phyloP scores from a whole-genome alignment of 1,140 invertebrate species.

The Leptopilina boulardi region DNA sequence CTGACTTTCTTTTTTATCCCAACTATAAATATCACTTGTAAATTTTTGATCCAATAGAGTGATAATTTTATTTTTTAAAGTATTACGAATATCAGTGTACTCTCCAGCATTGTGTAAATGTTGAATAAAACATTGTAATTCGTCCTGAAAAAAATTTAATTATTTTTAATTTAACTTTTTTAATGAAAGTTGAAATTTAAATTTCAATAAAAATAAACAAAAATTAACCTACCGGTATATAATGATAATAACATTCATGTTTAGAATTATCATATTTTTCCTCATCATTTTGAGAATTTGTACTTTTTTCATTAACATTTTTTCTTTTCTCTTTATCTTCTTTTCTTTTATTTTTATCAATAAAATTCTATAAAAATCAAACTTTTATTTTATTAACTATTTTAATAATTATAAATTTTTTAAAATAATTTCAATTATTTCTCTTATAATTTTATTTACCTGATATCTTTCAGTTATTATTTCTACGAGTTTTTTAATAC shows the following conservation, averaged over 20 bases:
- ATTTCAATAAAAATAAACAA: too few relatives aligned
- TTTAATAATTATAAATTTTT: too few relatives aligned
- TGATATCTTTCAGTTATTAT: not conserved
- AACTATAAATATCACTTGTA: constrained; percentile 34
- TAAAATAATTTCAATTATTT: too few relatives aligned
- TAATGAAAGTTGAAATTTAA: too few relatives aligned
- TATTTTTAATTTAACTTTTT: not conserved
- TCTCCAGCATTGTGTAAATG: constrained; percentile 60
- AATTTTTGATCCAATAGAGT: constrained; percentile 62
- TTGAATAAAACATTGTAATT: constrained; percentile 59
- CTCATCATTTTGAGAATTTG: not conserved
- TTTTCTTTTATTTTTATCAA: not conserved
- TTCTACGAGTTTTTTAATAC: not conserved
- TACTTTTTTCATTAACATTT: not conserved
- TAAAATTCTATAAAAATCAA: not conserved
- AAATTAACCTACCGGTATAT: not conserved
- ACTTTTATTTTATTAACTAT: too few relatives aligned
- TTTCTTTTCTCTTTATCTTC: not conserved
- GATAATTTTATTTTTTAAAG: constrained; percentile 55
- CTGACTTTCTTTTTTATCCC: not conserved
- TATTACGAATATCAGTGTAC: constrained; percentile 51
- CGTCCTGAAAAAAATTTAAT: constrained; percentile 52
- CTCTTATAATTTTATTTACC: not conserved
- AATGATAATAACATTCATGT: not conserved
- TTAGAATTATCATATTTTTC: not conserved